A percentile compares a stretch with the other conserved stretches of the same genome.
phyloP scores from a whole-genome alignment of 2,888 invertebrate species.

The Napeogenes sylphis region DNA sequence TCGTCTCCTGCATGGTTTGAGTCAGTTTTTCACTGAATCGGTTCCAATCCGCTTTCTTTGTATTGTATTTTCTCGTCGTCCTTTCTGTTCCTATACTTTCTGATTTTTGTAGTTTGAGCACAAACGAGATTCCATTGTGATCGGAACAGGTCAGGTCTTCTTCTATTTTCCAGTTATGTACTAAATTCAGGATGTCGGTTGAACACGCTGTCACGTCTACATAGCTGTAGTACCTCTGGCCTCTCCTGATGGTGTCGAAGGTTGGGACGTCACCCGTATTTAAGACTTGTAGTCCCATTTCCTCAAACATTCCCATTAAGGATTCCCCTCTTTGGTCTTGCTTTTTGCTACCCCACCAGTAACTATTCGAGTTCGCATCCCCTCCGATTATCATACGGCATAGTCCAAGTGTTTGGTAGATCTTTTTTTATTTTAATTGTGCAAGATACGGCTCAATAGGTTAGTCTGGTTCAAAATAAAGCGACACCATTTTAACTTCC shows the following conservation, averaged over 20 bases:
- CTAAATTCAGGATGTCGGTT: conserved; percentile 9
- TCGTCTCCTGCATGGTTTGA: neutral
- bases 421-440: too few relatives aligned
- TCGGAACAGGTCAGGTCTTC: conserved; percentile 18
- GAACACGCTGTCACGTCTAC: conserved; percentile 11
- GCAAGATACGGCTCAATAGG: too few relatives aligned
- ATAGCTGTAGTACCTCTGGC: conserved; percentile 5
- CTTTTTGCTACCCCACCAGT: conserved; percentile 28
- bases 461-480: too few relatives aligned
- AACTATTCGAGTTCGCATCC: conserved; percentile 23
- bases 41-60: conserved; percentile 23
- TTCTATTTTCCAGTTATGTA: conserved; percentile 21
- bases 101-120: conserved; percentile 9
- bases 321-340: conserved; percentile 25
- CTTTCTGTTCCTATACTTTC: conserved; percentile 11
- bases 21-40: conserved; percentile 8
- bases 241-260: conserved; percentile 19
- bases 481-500: too few relatives aligned
- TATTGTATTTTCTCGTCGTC: conserved; percentile 22
- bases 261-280: conserved; percentile 19
- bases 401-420: too few relatives aligned
- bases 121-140: conserved; percentile 22
- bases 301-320: conserved; percentile 8
- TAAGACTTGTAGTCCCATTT: conserved; percentile 10
- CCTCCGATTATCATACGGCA: conserved; percentile 15